These are phyloP conservation scores for Gymnocypris eckloni DNA, from an alignment of 2,797 vertebrate genomes.

Conservation along the genomic window DNA sequence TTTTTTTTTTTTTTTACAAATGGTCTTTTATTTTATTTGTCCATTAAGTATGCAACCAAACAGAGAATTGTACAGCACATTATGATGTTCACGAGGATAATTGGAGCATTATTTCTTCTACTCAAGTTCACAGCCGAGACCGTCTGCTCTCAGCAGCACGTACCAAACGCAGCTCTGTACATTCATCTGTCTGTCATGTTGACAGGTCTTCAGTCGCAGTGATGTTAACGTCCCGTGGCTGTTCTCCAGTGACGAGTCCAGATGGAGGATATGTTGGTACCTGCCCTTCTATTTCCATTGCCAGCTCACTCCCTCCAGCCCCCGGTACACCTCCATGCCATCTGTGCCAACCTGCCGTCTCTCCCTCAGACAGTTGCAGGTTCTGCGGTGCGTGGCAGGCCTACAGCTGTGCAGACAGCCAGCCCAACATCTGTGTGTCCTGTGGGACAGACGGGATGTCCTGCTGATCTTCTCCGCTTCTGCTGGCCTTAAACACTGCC, in stretches of 20 bases:
- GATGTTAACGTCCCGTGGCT: constrained; percentile 69
- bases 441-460: constrained; percentile 58
- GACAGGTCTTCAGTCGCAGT: constrained; percentile 70
- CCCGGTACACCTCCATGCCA: constrained; percentile 61
- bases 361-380: constrained; percentile 68
- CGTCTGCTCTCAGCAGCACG: constrained; percentile 14
- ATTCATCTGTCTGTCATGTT: constrained; percentile 69
- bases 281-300: constrained; percentile 59
- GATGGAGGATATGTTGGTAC: constrained; percentile 73
- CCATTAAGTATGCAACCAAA: neutral
- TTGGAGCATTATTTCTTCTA: constrained; percentile 11
- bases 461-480: constrained; percentile 18
- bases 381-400: constrained; percentile 54
- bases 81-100: neutral
- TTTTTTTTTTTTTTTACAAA: neutral
- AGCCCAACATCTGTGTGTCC: constrained; percentile 74
- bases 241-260: constrained; percentile 72
- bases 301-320: constrained; percentile 26
- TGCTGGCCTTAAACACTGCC: constrained; percentile 13
- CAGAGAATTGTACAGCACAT: constrained; percentile 1
- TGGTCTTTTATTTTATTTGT: neutral
- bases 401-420: constrained; percentile 67
- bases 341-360: constrained; percentile 73
- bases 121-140: constrained; percentile 27
- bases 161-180: constrained; percentile 62